Evolutionary conservation across 2,113 vertebrate genomes (phyloP), one percentile per base, ranked within the genome.

Genomic region (Atrichornis clamosus): DNA sequence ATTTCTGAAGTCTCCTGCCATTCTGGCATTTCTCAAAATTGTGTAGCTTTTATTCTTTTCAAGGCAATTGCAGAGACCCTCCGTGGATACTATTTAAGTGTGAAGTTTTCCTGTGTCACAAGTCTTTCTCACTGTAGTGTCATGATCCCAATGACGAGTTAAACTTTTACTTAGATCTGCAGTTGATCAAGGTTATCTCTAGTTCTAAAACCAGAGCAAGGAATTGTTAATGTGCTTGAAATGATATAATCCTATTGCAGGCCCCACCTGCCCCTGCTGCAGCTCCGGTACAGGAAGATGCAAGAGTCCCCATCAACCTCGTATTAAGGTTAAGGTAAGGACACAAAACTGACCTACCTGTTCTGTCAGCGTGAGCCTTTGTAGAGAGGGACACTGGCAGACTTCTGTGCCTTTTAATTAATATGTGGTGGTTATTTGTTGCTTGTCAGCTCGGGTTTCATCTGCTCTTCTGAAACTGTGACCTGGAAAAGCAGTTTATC

Each of bases 241-340:
- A 92, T 33, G 1, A 28, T 68, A 13, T n/a, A 32, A 89, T 93
- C 14, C 18, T 47, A 1, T 96, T 97, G 70, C 95, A 99, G 99
- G 97, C 81, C 91, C 91, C 92, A 92, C 84, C 97, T 95, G 80
- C 96, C 81, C 96, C 97, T 69, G 89, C 96, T 96, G 90, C 94
- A 93, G 95, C 79, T 52, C 95, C 93, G 46, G 96, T 97, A 69
- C 97, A 98, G 49, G 98, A 99, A 89, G 95, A 97, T 69, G 94
- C 88, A 2, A 98, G 98, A 86, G 94, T 98, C 81, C 98, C 99
- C 70, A 99, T 99, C 97, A 99, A 99, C 96, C 98, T 99, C 79
- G 99, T 99, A 53, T 98, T 99, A 97, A 98, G 99, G 97, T 98
- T 99, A 98, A 99, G 99, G 99, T 99, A 97, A 87, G 98, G 96